These are phyloP conservation scores for Candidula unifasciata DNA, from an alignment of 2,888 invertebrate genomes.

Conservation along the genomic window DNA sequence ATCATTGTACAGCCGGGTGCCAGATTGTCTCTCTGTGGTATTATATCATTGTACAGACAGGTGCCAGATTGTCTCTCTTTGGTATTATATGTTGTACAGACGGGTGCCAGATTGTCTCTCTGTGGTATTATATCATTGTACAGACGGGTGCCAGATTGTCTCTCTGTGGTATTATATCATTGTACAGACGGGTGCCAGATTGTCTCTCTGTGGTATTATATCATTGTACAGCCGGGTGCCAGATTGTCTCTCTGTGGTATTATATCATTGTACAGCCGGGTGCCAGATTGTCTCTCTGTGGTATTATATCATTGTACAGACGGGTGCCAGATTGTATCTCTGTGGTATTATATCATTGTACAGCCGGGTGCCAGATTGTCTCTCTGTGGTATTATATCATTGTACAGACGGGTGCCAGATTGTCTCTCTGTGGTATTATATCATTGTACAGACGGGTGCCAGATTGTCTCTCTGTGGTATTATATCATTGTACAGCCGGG, in stretches of 20 bases:
- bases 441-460: too few relatives aligned
- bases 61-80: too few relatives aligned
- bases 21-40: neutral
- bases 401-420: too few relatives aligned
- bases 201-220: neutral
- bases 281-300: too few relatives aligned
- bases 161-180: neutral
- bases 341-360: neutral
- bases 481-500: neutral
- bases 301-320: neutral
- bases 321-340: too few relatives aligned
- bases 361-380: too few relatives aligned
- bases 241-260: neutral
- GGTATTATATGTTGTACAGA: neutral
- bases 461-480: neutral
- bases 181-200: too few relatives aligned
- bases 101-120: too few relatives aligned
- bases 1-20: too few relatives aligned
- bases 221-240: too few relatives aligned
- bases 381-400: neutral
- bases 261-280: neutral
- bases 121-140: neutral
- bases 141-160: too few relatives aligned
- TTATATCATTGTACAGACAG: neutral
- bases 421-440: neutral